phyloP scores from a whole-genome alignment of 2,797 vertebrate genomes.

The Hoplostethus mediterraneus region DNA sequence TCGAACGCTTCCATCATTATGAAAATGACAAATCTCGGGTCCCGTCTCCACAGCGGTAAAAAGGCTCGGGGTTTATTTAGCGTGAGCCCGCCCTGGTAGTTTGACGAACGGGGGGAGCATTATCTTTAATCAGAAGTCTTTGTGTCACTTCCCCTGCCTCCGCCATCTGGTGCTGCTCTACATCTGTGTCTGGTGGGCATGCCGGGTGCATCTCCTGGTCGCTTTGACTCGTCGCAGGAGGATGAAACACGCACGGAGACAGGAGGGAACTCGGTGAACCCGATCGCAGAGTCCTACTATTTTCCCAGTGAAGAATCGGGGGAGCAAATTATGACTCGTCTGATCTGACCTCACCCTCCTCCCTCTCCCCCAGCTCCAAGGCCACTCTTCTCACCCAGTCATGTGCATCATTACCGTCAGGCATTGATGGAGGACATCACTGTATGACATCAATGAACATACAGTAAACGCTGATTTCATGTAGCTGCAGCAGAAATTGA shows the following conservation, averaged over 20 bases:
- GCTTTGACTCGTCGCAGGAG: slow-evolving; percentile 9
- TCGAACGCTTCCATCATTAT: slow-evolving; percentile 70
- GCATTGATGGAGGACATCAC: background rate
- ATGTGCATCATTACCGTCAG: slow-evolving; percentile 10
- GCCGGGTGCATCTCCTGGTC: slow-evolving; percentile 40
- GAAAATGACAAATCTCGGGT: slow-evolving; percentile 72
- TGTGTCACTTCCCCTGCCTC: slow-evolving; percentile 81
- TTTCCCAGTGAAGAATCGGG: background rate
- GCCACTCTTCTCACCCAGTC: background rate
- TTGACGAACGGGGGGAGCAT: slow-evolving; percentile 78
- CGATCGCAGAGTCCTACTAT: background rate
- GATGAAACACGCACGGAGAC: background rate
- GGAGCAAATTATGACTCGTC: too few species aligned
- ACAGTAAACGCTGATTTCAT: background rate
- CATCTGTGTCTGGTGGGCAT: slow-evolving; percentile 9
- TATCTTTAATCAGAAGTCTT: slow-evolving; percentile 85
- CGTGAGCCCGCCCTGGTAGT: slow-evolving; percentile 60
- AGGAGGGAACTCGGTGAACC: background rate
- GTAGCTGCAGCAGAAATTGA: background rate
- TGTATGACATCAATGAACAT: slow-evolving; percentile 1
- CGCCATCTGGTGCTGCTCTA: slow-evolving; percentile 74
- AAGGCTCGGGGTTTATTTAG: slow-evolving; percentile 70
- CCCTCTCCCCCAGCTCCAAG: background rate
- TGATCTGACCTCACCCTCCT: slow-evolving; percentile 6
- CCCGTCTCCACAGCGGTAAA: slow-evolving; percentile 55